phyloP scores from a whole-genome alignment of 64 coral and sea anemone species.

The Actinia equina region DNA sequence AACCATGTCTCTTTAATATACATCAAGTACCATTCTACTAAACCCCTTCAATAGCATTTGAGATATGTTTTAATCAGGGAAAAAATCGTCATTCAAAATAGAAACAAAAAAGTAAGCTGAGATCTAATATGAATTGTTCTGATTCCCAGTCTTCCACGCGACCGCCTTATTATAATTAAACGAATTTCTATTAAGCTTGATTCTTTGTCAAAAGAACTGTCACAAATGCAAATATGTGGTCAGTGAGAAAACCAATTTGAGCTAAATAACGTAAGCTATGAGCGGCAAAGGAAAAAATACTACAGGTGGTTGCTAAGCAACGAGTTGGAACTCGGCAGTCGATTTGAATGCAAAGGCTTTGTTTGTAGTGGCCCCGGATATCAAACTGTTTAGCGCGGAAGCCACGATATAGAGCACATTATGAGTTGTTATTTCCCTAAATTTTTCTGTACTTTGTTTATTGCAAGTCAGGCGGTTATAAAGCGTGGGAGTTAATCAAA shows the following conservation, averaged over 20 bases:
- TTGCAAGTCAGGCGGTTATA: background rate
- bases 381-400: conserved; percentile 1
- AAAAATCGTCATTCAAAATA: background rate
- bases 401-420: background rate
- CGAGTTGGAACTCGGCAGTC: background rate
- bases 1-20: too few species aligned
- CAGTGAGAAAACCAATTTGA: background rate
- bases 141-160: background rate
- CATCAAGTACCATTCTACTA: too few species aligned
- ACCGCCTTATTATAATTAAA: background rate
- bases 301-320: background rate
- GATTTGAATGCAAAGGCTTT: background rate
- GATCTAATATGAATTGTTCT: background rate
- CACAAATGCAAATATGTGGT: background rate
- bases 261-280: background rate
- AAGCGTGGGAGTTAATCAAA: background rate
- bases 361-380: background rate
- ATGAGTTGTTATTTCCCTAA: background rate
- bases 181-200: background rate
- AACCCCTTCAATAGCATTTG: too few species aligned
- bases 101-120: background rate
- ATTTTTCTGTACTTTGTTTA: background rate
- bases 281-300: background rate
- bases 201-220: background rate
- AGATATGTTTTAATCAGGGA: too few species aligned